These are phyloP conservation scores for Cyprinella venusta DNA, from an alignment of 2,797 vertebrate species.

Conservation along the genomic window DNA sequence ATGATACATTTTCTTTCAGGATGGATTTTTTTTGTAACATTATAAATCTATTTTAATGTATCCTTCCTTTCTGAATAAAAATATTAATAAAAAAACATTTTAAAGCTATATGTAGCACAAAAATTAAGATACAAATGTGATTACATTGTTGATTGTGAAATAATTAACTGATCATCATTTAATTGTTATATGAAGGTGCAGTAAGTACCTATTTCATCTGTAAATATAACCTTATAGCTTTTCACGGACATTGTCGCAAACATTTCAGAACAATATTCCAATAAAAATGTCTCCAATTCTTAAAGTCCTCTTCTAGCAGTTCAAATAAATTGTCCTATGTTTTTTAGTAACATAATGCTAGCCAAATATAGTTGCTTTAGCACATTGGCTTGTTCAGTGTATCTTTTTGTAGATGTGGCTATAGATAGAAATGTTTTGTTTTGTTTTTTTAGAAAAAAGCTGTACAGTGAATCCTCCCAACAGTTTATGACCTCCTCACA, in stretches of 20 bases:
- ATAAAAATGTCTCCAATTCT: background rate
- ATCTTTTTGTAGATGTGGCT: background rate
- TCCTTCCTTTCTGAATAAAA: too few species aligned
- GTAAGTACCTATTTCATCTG: too few species aligned
- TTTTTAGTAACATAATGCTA: background rate
- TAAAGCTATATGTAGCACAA: too few species aligned
- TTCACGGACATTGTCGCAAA: background rate
- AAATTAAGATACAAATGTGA: background rate
- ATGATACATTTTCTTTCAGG: background rate
- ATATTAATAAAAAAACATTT: too few species aligned
- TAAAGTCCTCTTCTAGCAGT: background rate
- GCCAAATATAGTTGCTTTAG: background rate
- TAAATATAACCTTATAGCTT: too few species aligned
- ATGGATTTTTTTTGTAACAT: background rate
- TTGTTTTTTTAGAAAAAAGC: background rate
- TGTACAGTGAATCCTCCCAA: background rate
- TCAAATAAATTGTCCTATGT: background rate
- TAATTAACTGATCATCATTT: too few species aligned
- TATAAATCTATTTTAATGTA: too few species aligned
- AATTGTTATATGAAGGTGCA: too few species aligned
- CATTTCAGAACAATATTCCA: background rate
- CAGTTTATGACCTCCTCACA: background rate
- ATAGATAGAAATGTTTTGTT: background rate
- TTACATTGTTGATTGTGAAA: too few species aligned
- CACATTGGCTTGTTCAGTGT: background rate